phyloP scores from a whole-genome alignment of 2,888 invertebrate species.

The Rhagophthalmus giganteus region DNA sequence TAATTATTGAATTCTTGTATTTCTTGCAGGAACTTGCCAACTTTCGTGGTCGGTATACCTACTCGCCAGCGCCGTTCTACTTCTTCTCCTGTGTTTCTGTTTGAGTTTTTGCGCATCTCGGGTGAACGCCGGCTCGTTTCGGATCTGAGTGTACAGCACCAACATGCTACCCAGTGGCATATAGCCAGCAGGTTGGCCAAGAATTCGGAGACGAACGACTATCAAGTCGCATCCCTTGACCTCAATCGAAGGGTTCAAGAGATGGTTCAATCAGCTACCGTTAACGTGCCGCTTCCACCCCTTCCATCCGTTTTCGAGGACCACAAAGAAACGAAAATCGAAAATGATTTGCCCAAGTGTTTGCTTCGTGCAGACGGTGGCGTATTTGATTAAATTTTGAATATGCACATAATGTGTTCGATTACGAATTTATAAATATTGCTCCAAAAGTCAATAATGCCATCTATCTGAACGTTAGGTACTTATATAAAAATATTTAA shows the following conservation, averaged over 20 bases:
- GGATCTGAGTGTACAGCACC: constrained; percentile 56
- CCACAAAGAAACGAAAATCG: constrained; percentile 33
- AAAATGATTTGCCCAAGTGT: constrained; percentile 44
- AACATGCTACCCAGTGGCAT: constrained; percentile 47
- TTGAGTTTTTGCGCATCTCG: constrained; percentile 63
- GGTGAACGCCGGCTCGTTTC: constrained; percentile 59
- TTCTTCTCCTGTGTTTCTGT: constrained; percentile 60
- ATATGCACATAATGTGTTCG: constrained; percentile 18
- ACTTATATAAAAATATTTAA: too few species aligned
- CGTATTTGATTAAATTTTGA: constrained; percentile 41
- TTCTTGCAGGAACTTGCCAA: constrained; percentile 59
- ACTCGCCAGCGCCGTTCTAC: constrained; percentile 57
- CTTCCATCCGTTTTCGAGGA: constrained; percentile 36
- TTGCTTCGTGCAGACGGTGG: constrained; percentile 41
- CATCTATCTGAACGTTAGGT: too few species aligned
- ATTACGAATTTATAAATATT: constrained; percentile 11
- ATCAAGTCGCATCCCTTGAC: constrained; percentile 22
- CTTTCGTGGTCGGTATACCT: constrained; percentile 63
- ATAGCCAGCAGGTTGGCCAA: constrained; percentile 44
- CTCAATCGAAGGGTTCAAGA: constrained; percentile 18
- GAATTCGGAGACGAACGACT: constrained; percentile 39
- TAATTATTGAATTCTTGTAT: constrained; percentile 2
- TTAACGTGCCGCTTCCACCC: constrained; percentile 41
- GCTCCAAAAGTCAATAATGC: background rate
- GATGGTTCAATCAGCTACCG: constrained; percentile 37